A percentile compares a stretch with the other conserved stretches of the same genome.
phyloP scores from a whole-genome alignment of 2,797 vertebrate genomes.

The Paratrypauchen microcephalus region DNA sequence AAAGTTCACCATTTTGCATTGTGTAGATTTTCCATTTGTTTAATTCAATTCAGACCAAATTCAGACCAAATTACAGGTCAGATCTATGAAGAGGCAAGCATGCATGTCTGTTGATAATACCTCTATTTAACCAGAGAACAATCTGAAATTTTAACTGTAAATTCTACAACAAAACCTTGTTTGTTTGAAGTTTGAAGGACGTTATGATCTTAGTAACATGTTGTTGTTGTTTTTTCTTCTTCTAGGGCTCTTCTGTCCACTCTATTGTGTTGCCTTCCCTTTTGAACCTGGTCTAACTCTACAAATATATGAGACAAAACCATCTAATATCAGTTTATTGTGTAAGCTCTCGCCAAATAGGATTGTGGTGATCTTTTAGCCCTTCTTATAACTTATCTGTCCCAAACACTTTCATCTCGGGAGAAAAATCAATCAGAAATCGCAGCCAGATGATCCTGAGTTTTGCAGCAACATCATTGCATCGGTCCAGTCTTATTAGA shows the following conservation, averaged over 20 bases:
- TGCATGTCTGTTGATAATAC: too few relatives aligned
- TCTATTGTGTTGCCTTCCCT: background rate
- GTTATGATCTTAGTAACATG: background rate
- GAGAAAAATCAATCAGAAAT: slow-evolving; percentile 9
- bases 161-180: background rate
- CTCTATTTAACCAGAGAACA: too few relatives aligned
- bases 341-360: background rate
- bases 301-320: slow-evolving; percentile 8
- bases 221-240: background rate
- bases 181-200: background rate
- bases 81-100: too few relatives aligned
- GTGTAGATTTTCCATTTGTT: too few relatives aligned
- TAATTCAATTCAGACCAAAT: too few relatives aligned
- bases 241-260: background rate
- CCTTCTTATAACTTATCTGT: slow-evolving; percentile 9
- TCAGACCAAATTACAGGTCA: too few relatives aligned
- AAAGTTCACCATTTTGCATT: too few relatives aligned
- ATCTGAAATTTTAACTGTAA: background rate
- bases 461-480: slow-evolving; percentile 6
- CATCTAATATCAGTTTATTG: slow-evolving; percentile 4
- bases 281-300: slow-evolving; percentile 1
- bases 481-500: background rate
- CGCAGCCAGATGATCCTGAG: background rate
- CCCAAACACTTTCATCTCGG: background rate
- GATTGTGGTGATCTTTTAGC: background rate